Conservation (phyloP, 1,140 invertebrate species). For the Brachionus asplanchnoidis region DNA sequence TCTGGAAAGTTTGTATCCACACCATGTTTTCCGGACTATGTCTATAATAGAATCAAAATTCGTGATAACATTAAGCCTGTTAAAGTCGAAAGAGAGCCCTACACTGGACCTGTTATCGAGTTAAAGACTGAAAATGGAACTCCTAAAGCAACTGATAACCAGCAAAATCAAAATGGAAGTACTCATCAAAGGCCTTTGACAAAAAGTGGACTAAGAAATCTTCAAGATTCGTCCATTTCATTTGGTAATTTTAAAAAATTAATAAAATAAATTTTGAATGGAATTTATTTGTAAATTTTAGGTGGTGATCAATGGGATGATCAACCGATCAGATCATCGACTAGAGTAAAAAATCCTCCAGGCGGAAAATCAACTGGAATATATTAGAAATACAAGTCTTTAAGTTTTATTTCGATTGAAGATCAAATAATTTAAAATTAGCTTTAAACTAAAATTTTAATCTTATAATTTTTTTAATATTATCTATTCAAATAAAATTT, state of each 20-base stretch:
- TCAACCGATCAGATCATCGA: conserved; percentile 51
- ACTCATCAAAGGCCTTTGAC: conserved; percentile 45
- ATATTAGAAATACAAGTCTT: conserved; percentile 49
- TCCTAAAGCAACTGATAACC: background rate
- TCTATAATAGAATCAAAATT: conserved; percentile 65
- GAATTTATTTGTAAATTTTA: background rate
- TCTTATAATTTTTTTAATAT: too few relatives aligned
- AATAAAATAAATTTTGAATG: background rate
- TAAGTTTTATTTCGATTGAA: conserved; percentile 45
- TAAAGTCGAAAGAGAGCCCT: conserved; percentile 56
- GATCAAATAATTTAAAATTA: background rate
- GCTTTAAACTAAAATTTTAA: background rate
- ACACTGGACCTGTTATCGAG: conserved; percentile 52
- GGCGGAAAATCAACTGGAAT: conserved; percentile 58
- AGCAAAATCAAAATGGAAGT: conserved; percentile 41
- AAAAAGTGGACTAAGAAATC: conserved; percentile 62
- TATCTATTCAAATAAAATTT: too few relatives aligned
- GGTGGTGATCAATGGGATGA: conserved; percentile 60
- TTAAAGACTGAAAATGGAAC: conserved; percentile 41
- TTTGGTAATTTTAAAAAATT: conserved; percentile 56
- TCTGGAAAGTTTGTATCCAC: conserved; percentile 70
- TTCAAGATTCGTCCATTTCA: conserved; percentile 88
- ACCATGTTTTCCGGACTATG: conserved; percentile 63
- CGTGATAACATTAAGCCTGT: conserved; percentile 55
- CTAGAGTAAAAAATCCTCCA: conserved; percentile 56